A percentile compares a stretch with the other conserved stretches of the same genome.
Evolutionary conservation across 2,888 invertebrate species (phyloP).

Genomic region (Hemistola chrysoprasaria): DNA sequence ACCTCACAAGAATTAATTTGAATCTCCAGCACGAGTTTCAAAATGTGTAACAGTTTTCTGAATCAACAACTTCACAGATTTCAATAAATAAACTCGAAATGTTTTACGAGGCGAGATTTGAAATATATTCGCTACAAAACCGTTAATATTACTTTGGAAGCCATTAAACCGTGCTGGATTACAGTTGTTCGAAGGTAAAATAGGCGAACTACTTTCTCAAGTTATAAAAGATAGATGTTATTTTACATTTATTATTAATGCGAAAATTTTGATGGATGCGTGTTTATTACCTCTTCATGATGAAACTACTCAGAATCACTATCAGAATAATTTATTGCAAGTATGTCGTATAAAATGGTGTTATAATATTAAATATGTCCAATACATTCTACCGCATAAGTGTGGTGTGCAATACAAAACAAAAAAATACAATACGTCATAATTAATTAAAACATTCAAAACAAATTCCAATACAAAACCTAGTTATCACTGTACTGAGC

Average conservation of each 20-base stretch:
- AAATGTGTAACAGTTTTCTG: constrained; percentile 2
- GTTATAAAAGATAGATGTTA: constrained; percentile 10
- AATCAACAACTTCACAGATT: constrained; percentile 7
- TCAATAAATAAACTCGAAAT: constrained; percentile 15
- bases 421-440: no score
- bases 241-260: not conserved
- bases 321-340: no score
- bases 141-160: constrained; percentile 26
- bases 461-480: no score
- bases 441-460: no score
- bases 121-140: constrained; percentile 19
- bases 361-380: no score
- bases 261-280: no score
- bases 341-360: no score
- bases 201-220: constrained; percentile 11
- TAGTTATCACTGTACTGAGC: no score
- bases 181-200: constrained; percentile 19
- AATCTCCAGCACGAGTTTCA: constrained; percentile 1
- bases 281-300: no score
- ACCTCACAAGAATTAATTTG: not conserved
- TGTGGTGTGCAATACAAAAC: no score
- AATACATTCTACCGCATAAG: no score
- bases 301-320: no score
- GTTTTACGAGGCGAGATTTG: constrained; percentile 9
- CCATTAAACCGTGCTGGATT: constrained; percentile 20